These are phyloP conservation scores for Tragulus kanchil DNA, from an alignment of 2,113 vertebrate genomes.

Conservation along the genomic window DNA sequence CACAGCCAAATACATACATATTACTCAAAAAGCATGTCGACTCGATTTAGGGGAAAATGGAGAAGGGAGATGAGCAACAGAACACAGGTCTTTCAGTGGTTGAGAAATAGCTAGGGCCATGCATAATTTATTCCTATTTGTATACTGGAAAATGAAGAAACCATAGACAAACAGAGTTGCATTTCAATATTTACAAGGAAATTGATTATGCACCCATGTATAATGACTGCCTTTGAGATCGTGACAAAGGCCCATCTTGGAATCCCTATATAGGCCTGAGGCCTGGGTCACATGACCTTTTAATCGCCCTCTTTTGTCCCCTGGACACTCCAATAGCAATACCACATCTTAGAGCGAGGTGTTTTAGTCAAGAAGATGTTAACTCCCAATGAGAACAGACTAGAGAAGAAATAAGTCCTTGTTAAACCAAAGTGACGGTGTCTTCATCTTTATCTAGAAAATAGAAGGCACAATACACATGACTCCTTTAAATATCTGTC, in stretches of 20 bases:
- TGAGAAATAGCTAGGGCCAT: neutral
- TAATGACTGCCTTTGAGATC: neutral
- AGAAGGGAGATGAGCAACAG: neutral
- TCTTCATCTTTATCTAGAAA: neutral
- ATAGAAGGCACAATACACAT: rapidly evolving
- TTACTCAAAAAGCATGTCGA: too few relatives aligned
- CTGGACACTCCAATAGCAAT: rapidly evolving
- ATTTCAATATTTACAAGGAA: neutral
- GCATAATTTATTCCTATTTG: too few relatives aligned
- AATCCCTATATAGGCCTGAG: neutral
- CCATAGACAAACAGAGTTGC: neutral
- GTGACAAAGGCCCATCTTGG: neutral
- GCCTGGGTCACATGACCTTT: too few relatives aligned
- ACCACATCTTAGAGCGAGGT: neutral
- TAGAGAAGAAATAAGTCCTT: rapidly evolving
- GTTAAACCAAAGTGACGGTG: rapidly evolving
- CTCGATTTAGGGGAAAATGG: neutral
- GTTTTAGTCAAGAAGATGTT: neutral
- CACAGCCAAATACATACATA: too few relatives aligned
- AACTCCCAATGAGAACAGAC: too few relatives aligned
- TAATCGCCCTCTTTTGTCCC: too few relatives aligned
- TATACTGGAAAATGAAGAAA: neutral
- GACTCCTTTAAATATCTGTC: rapidly evolving
- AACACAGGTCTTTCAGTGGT: neutral
- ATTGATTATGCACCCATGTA: too few relatives aligned